These are phyloP conservation scores for Papio anubis DNA, from an alignment of 2,113 vertebrate species.

Conservation along the genomic window DNA sequence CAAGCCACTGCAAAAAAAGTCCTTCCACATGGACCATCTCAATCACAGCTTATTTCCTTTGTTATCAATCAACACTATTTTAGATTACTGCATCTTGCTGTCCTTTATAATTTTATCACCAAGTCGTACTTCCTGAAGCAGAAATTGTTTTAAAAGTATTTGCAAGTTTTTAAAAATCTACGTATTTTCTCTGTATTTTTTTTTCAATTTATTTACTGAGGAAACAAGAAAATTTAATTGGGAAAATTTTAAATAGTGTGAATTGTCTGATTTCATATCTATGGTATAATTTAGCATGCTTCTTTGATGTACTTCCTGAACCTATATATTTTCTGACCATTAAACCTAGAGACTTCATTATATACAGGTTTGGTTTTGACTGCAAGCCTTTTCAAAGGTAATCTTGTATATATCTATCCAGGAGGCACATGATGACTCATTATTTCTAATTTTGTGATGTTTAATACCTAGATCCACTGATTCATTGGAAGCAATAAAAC, in stretches of 20 bases:
- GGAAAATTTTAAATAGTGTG: background rate
- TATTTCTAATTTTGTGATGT: background rate
- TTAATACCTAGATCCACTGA: background rate
- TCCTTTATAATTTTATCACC: background rate
- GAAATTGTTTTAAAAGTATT: background rate
- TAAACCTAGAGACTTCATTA: background rate
- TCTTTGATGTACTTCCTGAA: background rate
- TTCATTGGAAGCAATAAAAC: background rate
- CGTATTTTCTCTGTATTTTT: background rate
- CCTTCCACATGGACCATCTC: background rate
- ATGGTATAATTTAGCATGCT: background rate
- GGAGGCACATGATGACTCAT: background rate
- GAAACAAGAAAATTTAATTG: background rate
- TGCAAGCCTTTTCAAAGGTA: background rate
- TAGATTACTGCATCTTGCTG: background rate
- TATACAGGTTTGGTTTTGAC: background rate
- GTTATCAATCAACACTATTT: background rate
- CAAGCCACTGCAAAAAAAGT: background rate
- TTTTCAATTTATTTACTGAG: conserved; percentile 11
- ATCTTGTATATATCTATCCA: background rate
- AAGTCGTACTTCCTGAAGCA: background rate
- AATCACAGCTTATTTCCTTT: background rate
- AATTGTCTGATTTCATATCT: background rate
- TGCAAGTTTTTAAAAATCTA: background rate
- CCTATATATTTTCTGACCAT: background rate